These are phyloP conservation scores for Myotis lucifugus DNA, from an alignment of 2,113 vertebrate genomes.

Conservation along the genomic window DNA sequence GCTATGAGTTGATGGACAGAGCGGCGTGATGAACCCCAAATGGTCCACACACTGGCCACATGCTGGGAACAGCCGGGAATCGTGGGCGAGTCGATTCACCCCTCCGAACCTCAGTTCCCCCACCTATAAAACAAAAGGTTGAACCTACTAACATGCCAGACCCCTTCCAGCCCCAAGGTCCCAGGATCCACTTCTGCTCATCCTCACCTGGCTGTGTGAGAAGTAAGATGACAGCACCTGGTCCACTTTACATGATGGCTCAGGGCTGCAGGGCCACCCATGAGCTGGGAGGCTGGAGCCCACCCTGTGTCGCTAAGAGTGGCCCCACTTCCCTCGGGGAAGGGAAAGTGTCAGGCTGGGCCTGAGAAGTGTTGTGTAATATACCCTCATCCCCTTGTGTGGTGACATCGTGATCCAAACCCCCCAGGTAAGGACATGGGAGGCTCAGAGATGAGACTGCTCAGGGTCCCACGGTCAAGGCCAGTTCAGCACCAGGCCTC, in stretches of 20 bases:
- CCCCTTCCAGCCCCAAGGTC: neutral
- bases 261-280: neutral
- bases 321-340: neutral
- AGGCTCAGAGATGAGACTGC: neutral
- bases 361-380: neutral
- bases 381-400: too few relatives aligned
- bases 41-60: too few relatives aligned
- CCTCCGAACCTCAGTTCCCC: accelerated
- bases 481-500: too few relatives aligned
- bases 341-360: neutral
- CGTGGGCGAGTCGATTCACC: neutral
- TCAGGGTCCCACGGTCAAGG: neutral
- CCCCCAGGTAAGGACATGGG: neutral
- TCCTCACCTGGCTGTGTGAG: neutral
- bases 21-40: neutral
- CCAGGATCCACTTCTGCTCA: neutral
- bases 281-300: neutral
- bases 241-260: too few relatives aligned
- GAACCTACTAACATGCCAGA: neutral
- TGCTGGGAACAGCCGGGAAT: neutral
- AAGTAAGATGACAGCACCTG: accelerated
- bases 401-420: neutral
- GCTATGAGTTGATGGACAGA: neutral
- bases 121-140: neutral
- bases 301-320: neutral